Evolutionary conservation across 1,140 invertebrate genomes (phyloP).

Genomic region (Psix sp.): DNA sequence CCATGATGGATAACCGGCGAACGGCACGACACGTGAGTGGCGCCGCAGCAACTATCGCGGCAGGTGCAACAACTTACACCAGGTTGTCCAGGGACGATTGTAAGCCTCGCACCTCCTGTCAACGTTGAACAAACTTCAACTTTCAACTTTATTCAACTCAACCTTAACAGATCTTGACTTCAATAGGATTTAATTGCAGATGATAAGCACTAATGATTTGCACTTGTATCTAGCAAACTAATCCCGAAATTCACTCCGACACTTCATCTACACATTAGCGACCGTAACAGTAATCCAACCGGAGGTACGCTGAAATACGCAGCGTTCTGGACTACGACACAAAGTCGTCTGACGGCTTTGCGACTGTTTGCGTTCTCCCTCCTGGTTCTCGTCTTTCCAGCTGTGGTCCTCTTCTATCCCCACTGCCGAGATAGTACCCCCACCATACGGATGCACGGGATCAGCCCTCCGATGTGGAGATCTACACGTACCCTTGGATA

Average conservation of each 20-base stretch:
- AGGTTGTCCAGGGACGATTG: too few relatives aligned
- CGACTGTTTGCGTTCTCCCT: constrained; percentile 52
- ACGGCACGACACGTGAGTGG: constrained; percentile 76
- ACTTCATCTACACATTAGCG: too few relatives aligned
- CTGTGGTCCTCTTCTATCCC: constrained; percentile 37
- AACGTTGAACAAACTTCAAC: not conserved
- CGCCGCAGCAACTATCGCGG: constrained; percentile 71
- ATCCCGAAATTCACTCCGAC: too few relatives aligned
- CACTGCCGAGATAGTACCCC: constrained; percentile 56
- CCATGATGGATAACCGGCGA: constrained; percentile 80
- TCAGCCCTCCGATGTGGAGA: constrained; percentile 70
- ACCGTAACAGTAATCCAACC: too few relatives aligned
- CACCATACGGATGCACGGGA: constrained; percentile 61
- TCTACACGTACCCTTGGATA: constrained; percentile 61
- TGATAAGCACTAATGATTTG: too few relatives aligned
- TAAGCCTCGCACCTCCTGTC: too few relatives aligned
- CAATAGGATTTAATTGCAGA: too few relatives aligned
- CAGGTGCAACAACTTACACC: constrained; percentile 71
- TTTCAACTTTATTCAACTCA: too few relatives aligned
- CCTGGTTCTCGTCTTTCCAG: constrained; percentile 24
- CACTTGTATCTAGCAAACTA: too few relatives aligned
- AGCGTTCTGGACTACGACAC: constrained; percentile 68
- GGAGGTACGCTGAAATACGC: constrained; percentile 43
- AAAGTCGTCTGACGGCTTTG: constrained; percentile 74
- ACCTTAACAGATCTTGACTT: too few relatives aligned